These are phyloP conservation scores for Sylvia atricapilla DNA, from an alignment of 2,113 vertebrate species.

Conservation along the genomic window DNA sequence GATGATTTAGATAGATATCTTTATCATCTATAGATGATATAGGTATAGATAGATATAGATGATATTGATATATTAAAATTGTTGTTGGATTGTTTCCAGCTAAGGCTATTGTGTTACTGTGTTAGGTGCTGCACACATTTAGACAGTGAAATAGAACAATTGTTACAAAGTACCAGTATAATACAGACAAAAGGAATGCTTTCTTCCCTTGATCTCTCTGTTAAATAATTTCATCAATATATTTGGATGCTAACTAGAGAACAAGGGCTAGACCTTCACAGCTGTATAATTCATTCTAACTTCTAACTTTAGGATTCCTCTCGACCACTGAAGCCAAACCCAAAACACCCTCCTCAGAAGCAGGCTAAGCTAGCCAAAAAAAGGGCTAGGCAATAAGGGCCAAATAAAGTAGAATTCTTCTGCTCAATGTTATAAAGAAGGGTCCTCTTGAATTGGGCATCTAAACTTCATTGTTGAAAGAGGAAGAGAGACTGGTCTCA, in stretches of 20 bases:
- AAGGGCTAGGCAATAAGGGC: not conserved
- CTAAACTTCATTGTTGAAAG: not conserved
- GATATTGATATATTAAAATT: not conserved
- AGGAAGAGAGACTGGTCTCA: not conserved
- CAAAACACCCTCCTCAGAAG: not conserved
- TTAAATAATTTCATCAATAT: not conserved
- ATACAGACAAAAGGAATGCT: not conserved
- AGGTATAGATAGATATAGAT: no score
- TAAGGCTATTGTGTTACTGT: not conserved
- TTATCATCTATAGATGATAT: not conserved
- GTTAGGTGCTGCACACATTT: not conserved
- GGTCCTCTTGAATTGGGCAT: not conserved
- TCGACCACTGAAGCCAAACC: not conserved
- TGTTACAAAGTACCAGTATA: not conserved
- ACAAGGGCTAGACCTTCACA: not conserved
- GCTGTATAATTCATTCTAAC: not conserved
- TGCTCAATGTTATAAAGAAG: not conserved
- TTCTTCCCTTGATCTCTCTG: not conserved
- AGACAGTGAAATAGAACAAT: not conserved
- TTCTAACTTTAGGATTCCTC: not conserved
- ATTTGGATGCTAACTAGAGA: not conserved
- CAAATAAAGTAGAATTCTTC: not conserved
- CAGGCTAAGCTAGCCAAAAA: not conserved
- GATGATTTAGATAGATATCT: not conserved
- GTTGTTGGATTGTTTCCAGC: not conserved